Evolutionary conservation across 2,797 vertebrate species (phyloP), one percentile per base, ranked within the genome.

Genomic region (Austrolebias charrua): DNA sequence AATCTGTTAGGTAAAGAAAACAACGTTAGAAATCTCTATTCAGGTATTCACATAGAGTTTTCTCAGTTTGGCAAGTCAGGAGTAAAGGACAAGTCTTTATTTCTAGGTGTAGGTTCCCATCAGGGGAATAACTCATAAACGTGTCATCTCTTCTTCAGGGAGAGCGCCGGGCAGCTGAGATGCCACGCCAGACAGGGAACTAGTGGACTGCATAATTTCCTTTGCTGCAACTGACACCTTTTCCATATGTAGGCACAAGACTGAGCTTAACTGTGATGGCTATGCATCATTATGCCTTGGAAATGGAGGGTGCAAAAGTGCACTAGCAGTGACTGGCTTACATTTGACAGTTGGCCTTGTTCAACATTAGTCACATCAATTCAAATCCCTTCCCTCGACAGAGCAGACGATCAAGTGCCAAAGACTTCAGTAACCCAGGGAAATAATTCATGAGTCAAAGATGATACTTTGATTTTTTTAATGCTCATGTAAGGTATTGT

Each of bases 301-400:
- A 93, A 92, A 92, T 90, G 87, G 86, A 88, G 88, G 89, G 87
- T 89, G 83, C 88, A 84, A 82, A 78, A 91, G 91, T 90, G 86
- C 88, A 89, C 84, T 69, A 79, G 82, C 85, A 89, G 83, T 87
- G 88, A 87, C 90, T 89, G 87, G 86, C 85, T 90, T 88, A 86
- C 83, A 87, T 89, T 88, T 93, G 91, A 93, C 91, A 91, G 89
- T 86, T 91, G 88, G 89, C 88, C 90, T 90, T 92, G 91, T 93
- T 92, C 90, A 92, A 93, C 91, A 93, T 92, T 90, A 92, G 90
- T 88, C 87, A 91, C 90, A 90, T 93, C 85, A 92, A 91, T 90
- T 91, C 89, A 90, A 89, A 92, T 84, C 86, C 82, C 71, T 61
- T 74, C 69, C 85, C 79, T 83, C 74, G 60, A 83, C 83, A 86